These are phyloP conservation scores for Drosophila micromelanica DNA, from an alignment of 1,140 invertebrate genomes.

Conservation along the genomic window DNA sequence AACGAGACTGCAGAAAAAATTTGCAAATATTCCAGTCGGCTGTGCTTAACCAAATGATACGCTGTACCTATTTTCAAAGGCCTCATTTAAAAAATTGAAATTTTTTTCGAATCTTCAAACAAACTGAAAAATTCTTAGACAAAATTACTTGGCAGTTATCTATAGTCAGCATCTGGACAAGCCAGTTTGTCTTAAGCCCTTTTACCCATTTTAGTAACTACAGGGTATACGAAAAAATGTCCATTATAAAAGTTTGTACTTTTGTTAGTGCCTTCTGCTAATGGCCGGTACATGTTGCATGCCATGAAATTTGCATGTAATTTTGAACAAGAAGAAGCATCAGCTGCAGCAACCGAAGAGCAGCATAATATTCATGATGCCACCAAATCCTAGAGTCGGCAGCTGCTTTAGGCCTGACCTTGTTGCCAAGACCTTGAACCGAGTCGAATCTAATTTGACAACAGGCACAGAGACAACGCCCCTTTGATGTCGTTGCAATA, in stretches of 20 bases:
- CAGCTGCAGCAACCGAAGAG: background rate
- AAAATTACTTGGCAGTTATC: too few relatives aligned
- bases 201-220: background rate
- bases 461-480: constrained; percentile 35
- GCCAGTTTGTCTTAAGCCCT: too few relatives aligned
- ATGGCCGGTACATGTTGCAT: constrained; percentile 45
- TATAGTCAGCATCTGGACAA: too few relatives aligned
- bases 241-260: background rate
- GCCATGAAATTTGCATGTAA: constrained; percentile 75
- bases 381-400: background rate
- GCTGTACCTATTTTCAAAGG: background rate
- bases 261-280: constrained; percentile 38
- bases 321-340: constrained; percentile 39
- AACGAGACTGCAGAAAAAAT: constrained; percentile 44
- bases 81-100: too few relatives aligned
- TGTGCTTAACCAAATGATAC: background rate
- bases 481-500: constrained; percentile 44
- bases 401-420: constrained; percentile 43
- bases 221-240: constrained; percentile 23
- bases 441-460: constrained; percentile 6
- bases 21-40: background rate
- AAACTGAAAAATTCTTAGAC: too few relatives aligned
- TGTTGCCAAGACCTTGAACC: constrained; percentile 63
- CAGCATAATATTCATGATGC: constrained; percentile 28
- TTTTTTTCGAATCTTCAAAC: too few relatives aligned